phyloP scores from a whole-genome alignment of 2,888 invertebrate species.

The Tachina grossa region DNA sequence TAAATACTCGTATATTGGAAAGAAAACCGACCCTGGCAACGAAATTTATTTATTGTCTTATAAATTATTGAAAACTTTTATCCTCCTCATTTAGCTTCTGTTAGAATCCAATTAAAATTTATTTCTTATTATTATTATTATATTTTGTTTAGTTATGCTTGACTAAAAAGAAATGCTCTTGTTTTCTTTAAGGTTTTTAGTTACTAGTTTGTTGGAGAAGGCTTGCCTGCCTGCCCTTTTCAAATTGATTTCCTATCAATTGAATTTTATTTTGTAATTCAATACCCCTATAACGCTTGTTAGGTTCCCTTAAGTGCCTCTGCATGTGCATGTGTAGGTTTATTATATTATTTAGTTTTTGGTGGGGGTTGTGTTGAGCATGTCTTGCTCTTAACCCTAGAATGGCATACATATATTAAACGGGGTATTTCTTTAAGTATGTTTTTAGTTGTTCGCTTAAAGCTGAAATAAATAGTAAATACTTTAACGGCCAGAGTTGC shows the following conservation, averaged over 20 bases:
- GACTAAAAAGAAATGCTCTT: not conserved
- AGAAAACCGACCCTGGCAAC: slow-evolving; percentile 34
- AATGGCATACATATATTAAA: no score
- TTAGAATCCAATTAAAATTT: slow-evolving; percentile 23
- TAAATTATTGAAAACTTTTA: slow-evolving; percentile 7
- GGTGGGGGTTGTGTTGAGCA: not conserved
- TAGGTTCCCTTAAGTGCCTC: not conserved
- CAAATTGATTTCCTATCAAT: slow-evolving; percentile 36
- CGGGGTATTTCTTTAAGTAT: no score
- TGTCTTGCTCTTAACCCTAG: slow-evolving; percentile 24
- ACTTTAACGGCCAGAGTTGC: no score
- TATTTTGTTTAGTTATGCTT: slow-evolving; percentile 19
- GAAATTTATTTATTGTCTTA: not conserved
- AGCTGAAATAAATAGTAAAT: no score
- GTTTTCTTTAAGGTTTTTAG: slow-evolving; percentile 1
- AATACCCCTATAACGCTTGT: slow-evolving; percentile 4
- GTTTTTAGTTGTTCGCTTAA: no score
- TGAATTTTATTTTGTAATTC: slow-evolving; percentile 34
- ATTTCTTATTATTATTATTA: slow-evolving; percentile 19
- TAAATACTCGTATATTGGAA: slow-evolving; percentile 2
- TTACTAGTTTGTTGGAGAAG: not conserved
- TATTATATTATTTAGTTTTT: not conserved
- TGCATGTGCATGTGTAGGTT: not conserved
- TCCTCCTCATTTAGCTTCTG: slow-evolving; percentile 35
- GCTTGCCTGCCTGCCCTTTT: slow-evolving; percentile 6